Evolutionary conservation across 2,888 invertebrate genomes (phyloP), one percentile per base, ranked within the genome.

Genomic region (Octodonta nipae): DNA sequence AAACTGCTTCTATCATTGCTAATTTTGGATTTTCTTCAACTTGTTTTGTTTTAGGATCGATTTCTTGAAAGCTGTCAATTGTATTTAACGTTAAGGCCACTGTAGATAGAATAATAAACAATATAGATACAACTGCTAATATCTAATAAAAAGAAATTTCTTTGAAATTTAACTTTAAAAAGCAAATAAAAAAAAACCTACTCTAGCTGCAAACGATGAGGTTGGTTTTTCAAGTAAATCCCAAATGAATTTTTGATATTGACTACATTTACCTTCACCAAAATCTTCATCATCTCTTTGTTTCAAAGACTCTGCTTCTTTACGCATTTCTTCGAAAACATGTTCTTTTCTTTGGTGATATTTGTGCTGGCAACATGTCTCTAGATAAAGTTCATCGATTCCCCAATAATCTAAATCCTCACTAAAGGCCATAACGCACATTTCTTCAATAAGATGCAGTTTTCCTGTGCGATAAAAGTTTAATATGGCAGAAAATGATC

Each of bases 401-500:
- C 91, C 95, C 95, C 95, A 96, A 65, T 95, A 95, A 61, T 93
- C 92, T 54, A 96, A 74, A 66, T 96, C 95, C 64, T 95, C 95
- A 67, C 91, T 89, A 68, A 95, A 96, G 46, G 93, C 92, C 60
- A 95, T 70, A 51, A 95, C 95, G 67, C 95, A 96, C 91, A 95
- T 93, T 66, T 95, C 95, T 64, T 96, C 95, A 52, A 95, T 91
- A 60, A 96, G 75, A 67, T 96, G 96, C 53, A 96, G 73, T 62
- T 95, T 95, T 32, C 93, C 93, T 54, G 93, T 95, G 53, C 95
- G 79, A 68, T 93, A 89, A 70, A 96, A 96, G 70, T 96, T 95
- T 54, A 85, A 73, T 54, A 95, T 92, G 52, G 93, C 92, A 67
- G 88, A 86, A 68, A 96, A 96, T 55, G 92, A 89, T 63, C 91